Percentiles rank a stretch among this genome's conserved stretches.
Evolutionary conservation across 2,797 vertebrate genomes (phyloP).

Genomic region (Sebastes minor): DNA sequence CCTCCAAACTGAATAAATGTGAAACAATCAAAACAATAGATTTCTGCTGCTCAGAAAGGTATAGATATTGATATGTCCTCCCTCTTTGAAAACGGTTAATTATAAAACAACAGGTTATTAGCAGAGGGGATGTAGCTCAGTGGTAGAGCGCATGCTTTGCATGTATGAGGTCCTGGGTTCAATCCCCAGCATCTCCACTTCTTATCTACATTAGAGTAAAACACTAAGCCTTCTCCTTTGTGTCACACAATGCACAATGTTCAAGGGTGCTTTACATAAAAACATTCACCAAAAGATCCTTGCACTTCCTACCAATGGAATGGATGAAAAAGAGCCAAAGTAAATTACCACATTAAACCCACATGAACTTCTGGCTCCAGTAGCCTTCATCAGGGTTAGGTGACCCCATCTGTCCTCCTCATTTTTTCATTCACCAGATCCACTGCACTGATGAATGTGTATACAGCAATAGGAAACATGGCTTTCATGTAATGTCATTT

Average conservation of each 20-base stretch:
- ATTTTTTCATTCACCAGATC: neutral
- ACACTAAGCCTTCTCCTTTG: neutral
- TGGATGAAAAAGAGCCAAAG: neutral
- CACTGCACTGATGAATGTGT: neutral
- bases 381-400: neutral
- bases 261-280: neutral
- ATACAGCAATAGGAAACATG: neutral
- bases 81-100: neutral
- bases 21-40: neutral
- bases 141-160: conserved; percentile 17
- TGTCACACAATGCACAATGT: neutral
- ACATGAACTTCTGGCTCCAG: neutral
- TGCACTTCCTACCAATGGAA: neutral
- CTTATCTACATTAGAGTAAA: neutral
- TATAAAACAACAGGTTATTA: fast-evolving
- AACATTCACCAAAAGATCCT: neutral
- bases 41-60: neutral
- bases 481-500: neutral
- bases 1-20: neutral
- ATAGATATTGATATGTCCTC: neutral
- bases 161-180: conserved; percentile 31
- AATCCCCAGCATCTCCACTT: conserved; percentile 9
- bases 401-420: neutral
- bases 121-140: conserved; percentile 25
- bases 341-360: neutral